These are phyloP conservation scores for Acipenser oxyrinchus DNA, from an alignment of 2,797 vertebrate species.

Conservation along the genomic window DNA sequence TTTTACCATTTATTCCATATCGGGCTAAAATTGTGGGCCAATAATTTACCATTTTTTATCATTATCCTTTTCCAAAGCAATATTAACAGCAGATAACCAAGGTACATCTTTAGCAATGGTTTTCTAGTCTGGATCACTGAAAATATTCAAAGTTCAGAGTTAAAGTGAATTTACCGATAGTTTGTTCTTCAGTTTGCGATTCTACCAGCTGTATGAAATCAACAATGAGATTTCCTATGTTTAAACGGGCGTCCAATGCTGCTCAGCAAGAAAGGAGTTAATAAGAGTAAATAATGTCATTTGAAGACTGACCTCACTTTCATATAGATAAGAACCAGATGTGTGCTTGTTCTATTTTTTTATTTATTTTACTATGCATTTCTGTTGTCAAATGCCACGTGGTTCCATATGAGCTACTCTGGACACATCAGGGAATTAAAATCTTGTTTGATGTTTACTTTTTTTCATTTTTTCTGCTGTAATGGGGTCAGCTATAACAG, in stretches of 20 bases:
- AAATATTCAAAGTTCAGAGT: no score
- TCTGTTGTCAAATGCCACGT: neutral
- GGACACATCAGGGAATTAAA: neutral
- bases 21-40: no score
- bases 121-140: no score
- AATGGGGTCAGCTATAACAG: constrained; percentile 10
- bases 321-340: constrained; percentile 16
- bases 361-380: neutral
- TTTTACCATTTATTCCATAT: no score
- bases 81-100: no score
- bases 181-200: no score
- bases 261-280: constrained; percentile 3
- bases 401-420: neutral
- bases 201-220: no score
- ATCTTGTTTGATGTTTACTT: constrained; percentile 10
- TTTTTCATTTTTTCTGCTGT: constrained; percentile 9
- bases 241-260: neutral
- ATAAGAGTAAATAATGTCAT: constrained; percentile 11
- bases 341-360: constrained; percentile 4
- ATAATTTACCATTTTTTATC: no score
- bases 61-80: no score
- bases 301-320: constrained; percentile 15
- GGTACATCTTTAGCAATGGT: no score
- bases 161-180: no score
- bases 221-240: no score